phyloP scores from a whole-genome alignment of 2,797 vertebrate genomes.

The Rhyacichthys aspro region DNA sequence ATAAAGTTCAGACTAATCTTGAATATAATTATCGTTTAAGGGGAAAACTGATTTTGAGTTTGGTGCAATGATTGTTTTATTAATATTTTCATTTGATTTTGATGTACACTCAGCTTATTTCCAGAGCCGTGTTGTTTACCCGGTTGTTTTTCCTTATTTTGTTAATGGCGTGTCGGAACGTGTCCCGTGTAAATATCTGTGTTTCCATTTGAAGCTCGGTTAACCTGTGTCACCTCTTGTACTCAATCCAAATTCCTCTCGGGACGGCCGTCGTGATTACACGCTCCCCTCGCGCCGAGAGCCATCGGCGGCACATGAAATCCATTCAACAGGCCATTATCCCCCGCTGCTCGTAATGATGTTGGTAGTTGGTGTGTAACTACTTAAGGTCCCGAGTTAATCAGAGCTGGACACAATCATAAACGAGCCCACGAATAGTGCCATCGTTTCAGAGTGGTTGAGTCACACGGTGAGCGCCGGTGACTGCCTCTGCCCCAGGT shows the following conservation, averaged over 20 bases:
- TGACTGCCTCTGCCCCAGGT: constrained; percentile 43
- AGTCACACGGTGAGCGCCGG: constrained; percentile 45
- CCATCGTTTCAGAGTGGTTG: constrained; percentile 39
- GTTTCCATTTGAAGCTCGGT: constrained; percentile 22
- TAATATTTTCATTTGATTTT: no score
- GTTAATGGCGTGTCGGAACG: no score
- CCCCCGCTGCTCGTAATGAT: constrained; percentile 58
- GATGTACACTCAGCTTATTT: no score
- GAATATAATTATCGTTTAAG: no score
- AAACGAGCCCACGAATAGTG: constrained; percentile 31
- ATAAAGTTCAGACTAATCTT: no score
- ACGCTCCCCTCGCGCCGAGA: constrained; percentile 31
- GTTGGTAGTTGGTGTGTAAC: constrained; percentile 59
- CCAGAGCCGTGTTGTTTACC: no score
- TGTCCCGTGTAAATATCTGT: constrained; percentile 2
- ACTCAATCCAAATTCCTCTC: constrained; percentile 44
- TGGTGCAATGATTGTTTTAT: no score
- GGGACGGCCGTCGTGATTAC: constrained; percentile 51
- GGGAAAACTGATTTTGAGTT: no score
- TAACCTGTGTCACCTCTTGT: constrained; percentile 32
- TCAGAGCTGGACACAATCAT: constrained; percentile 36
- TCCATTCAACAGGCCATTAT: constrained; percentile 58
- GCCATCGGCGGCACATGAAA: constrained; percentile 57
- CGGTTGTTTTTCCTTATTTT: no score
- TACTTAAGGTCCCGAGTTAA: constrained; percentile 46